A percentile compares a stretch with the other conserved stretches of the same genome.
Conservation (phyloP, 2,888 invertebrate species). For the Amblyteles armatorius region DNA sequence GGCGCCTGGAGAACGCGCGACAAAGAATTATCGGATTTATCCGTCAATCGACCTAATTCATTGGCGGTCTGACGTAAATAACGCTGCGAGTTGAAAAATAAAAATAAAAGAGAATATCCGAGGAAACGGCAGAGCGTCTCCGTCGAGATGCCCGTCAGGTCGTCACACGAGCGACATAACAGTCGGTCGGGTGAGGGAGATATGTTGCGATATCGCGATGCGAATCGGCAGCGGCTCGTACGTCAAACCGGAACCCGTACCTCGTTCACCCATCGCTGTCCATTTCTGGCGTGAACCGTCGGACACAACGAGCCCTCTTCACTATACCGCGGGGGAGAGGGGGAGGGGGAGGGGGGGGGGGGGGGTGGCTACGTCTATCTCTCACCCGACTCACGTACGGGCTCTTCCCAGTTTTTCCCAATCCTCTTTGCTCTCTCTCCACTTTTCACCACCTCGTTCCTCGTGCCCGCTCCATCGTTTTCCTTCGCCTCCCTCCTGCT, state of each 20-base stretch:
- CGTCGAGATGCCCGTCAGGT: not conserved
- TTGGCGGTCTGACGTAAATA: constrained; percentile 34
- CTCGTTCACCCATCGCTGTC: constrained; percentile 44
- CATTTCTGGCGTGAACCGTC: constrained; percentile 18
- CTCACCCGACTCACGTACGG: constrained; percentile 59
- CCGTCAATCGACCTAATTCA: constrained; percentile 65
- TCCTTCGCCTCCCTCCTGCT: constrained; percentile 12
- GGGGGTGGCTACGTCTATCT: constrained; percentile 43
- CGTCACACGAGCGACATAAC: constrained; percentile 27
- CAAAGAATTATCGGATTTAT: constrained; percentile 60
- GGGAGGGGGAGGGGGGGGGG: no score
- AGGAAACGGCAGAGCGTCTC: constrained; percentile 31
- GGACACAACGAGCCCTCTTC: constrained; percentile 9
- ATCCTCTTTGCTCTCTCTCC: constrained; percentile 54
- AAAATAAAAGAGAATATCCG: not conserved
- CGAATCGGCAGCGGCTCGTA: constrained; percentile 40
- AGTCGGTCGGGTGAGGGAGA: constrained; percentile 49
- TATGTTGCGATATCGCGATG: constrained; percentile 44
- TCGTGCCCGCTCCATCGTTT: constrained; percentile 13
- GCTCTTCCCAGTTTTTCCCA: constrained; percentile 60
- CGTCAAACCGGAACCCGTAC: constrained; percentile 52
- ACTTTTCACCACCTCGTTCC: constrained; percentile 60
- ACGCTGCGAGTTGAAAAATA: constrained; percentile 11
- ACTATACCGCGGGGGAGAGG: not conserved
- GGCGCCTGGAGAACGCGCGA: not conserved